Evolutionary conservation across 2,888 invertebrate species (phyloP).

Genomic region (Drosophila mayaguana): DNA sequence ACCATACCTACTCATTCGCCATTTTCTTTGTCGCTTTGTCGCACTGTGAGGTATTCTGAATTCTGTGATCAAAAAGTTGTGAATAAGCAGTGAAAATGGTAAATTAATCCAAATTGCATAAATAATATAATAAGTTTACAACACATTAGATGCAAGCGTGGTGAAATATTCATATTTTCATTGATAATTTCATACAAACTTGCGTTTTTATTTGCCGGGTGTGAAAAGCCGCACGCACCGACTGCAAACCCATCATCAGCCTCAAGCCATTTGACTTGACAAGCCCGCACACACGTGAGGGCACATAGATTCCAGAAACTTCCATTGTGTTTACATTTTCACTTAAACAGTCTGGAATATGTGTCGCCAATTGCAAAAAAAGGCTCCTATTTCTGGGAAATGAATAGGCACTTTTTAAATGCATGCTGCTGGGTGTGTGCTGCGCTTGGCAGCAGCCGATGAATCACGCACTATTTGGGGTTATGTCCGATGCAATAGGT

Average conservation of each 20-base stretch:
- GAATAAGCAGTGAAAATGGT: conserved; percentile 70
- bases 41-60: conserved; percentile 59
- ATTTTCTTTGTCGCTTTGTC: conserved; percentile 75
- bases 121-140: conserved; percentile 47
- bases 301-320: conserved; percentile 57
- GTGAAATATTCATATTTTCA: conserved; percentile 54
- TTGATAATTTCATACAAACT: conserved; percentile 55
- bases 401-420: conserved; percentile 24
- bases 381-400: conserved; percentile 1
- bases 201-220: conserved; percentile 70
- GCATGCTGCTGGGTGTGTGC: conserved; percentile 41
- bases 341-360: neutral
- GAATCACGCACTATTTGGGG: conserved; percentile 68
- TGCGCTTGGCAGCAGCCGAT: conserved; percentile 46
- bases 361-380: neutral
- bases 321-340: conserved; percentile 40
- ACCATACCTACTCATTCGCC: conserved; percentile 45
- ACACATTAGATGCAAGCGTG: conserved; percentile 9
- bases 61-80: conserved; percentile 73
- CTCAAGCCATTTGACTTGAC: conserved; percentile 48
- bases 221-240: conserved; percentile 51
- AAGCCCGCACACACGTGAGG: conserved; percentile 61
- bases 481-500: conserved; percentile 50
- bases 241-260: conserved; percentile 21
- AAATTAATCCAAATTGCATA: conserved; percentile 38